A percentile compares a stretch with the other conserved stretches of the same genome.
Conservation (phyloP, 2,797 vertebrate genomes). For the Chromobotia macracanthus region DNA sequence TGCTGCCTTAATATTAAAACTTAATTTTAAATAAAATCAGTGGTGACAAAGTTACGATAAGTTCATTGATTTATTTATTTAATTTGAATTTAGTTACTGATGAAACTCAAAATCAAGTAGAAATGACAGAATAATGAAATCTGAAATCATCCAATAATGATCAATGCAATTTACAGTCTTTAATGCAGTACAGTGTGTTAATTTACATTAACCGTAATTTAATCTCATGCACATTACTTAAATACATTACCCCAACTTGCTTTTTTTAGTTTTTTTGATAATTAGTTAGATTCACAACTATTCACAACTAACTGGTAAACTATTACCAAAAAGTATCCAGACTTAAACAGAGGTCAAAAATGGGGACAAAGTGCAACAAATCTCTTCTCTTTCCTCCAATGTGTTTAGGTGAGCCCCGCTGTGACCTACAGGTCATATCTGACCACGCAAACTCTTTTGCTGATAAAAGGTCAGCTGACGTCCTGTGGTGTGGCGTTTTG, state of each 20-base stretch:
- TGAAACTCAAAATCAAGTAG: no score
- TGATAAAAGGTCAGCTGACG: conserved; percentile 51
- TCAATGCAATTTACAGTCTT: not conserved
- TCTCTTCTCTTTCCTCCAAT: not conserved
- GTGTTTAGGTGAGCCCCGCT: conserved; percentile 24
- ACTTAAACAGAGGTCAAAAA: conserved; percentile 25
- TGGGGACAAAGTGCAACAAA: conserved; percentile 19
- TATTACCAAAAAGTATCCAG: conserved; percentile 4
- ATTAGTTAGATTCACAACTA: no score
- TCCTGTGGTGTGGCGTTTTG: conserved; percentile 29
- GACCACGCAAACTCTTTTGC: conserved; percentile 42
- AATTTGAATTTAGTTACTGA: no score
- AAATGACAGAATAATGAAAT: not conserved
- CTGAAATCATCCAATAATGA: not conserved
- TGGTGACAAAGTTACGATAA: no score
- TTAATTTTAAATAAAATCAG: not conserved
- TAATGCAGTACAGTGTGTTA: no score
- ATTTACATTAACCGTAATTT: no score
- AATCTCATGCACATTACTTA: no score
- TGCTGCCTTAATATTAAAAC: not conserved
- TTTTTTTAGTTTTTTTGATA: no score
- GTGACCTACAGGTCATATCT: conserved; percentile 46
- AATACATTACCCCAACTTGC: no score
- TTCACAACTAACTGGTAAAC: no score
- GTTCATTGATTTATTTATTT: no score